Conservation (phyloP, 53 echinoderm and acorn worm species). For the Arbacia lixula region DNA sequence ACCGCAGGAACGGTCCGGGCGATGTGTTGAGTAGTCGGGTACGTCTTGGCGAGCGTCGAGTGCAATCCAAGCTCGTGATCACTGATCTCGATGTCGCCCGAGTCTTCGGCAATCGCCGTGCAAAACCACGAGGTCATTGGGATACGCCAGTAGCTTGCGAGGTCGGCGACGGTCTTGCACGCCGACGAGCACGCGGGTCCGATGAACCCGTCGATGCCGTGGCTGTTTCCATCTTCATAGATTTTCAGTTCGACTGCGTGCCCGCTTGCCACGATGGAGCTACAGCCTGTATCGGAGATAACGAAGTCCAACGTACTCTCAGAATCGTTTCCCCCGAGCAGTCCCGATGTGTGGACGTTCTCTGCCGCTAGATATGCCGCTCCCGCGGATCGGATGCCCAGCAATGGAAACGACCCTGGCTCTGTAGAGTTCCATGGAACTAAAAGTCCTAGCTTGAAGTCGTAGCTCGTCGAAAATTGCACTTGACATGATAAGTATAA, state of each 20-base stretch:
- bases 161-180: conserved; percentile 18
- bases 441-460: conserved; percentile 20
- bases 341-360: background rate
- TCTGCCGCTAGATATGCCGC: conserved; percentile 8
- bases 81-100: background rate
- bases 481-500: conserved; percentile 6
- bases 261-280: conserved; percentile 11
- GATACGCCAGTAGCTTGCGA: conserved; percentile 28
- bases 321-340: background rate
- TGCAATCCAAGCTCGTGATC: background rate
- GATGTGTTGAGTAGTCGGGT: conserved; percentile 37
- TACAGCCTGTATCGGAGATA: conserved; percentile 15
- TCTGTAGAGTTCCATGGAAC: conserved; percentile 40
- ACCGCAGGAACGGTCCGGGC: conserved; percentile 9
- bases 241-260: conserved; percentile 23
- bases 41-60: conserved; percentile 21
- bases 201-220: conserved; percentile 29
- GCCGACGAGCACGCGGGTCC: conserved; percentile 30
- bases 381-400: conserved; percentile 14
- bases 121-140: conserved; percentile 52
- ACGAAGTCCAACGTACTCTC: conserved; percentile 9
- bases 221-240: no score
- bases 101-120: background rate
- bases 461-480: conserved; percentile 31
- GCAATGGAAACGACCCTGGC: conserved; percentile 17